Conservation (phyloP, 1,140 invertebrate genomes). For the Neotoxoptera formosana region DNA sequence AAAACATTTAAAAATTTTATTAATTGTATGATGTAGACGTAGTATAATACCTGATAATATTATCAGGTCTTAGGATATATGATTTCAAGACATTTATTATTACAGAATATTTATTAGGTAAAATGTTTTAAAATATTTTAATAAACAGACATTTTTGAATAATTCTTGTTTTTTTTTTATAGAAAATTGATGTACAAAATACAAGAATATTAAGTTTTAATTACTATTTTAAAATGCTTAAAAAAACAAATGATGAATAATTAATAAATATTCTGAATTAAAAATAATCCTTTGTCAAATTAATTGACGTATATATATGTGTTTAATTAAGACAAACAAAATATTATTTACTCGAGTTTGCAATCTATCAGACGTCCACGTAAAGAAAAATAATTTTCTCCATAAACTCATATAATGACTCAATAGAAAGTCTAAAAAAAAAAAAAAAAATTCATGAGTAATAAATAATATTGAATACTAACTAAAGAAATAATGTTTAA, state of each 20-base stretch:
- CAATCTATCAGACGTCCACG: constrained; percentile 97
- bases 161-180: too few species aligned
- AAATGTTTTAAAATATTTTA: neutral
- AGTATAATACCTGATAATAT: neutral
- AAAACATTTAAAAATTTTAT: constrained; percentile 59
- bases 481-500: neutral
- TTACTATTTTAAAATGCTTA: neutral
- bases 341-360: constrained; percentile 73
- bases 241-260: neutral
- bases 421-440: constrained; percentile 74
- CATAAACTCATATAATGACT: constrained; percentile 85
- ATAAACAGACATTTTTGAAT: neutral
- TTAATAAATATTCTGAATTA: constrained; percentile 14
- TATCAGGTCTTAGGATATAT: neutral
- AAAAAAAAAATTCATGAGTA: constrained; percentile 24
- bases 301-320: neutral
- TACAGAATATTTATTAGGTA: neutral
- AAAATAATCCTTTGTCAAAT: neutral
- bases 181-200: neutral
- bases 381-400: constrained; percentile 93
- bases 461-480: neutral
- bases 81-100: neutral
- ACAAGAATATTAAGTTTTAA: neutral
- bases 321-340: constrained; percentile 39
- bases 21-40: neutral